phyloP scores from a whole-genome alignment of 2,797 vertebrate species.

The Fistularia tabacaria region DNA sequence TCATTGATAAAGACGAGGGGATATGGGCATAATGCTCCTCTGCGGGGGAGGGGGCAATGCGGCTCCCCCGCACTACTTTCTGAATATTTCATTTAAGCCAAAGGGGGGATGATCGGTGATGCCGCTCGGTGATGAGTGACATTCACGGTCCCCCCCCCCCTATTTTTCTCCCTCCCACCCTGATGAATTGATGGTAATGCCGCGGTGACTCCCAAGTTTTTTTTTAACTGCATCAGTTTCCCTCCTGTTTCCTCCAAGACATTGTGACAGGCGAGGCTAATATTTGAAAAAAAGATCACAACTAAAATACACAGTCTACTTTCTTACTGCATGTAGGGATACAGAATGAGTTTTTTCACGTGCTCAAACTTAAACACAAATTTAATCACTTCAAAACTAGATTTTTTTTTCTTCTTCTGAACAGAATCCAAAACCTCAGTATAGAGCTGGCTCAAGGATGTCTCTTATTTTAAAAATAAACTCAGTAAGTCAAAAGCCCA shows the following conservation, averaged over 20 bases:
- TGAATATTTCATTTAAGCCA: conserved; percentile 26
- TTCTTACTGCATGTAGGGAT: too few species aligned
- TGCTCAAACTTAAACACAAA: background rate
- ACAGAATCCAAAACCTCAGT: too few species aligned
- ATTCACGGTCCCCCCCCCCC: conserved; percentile 13
- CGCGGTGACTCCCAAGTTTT: conserved; percentile 14
- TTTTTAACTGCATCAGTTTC: too few species aligned
- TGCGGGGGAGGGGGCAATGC: conserved; percentile 56
- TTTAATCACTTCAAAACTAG: background rate
- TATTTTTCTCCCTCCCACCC: too few species aligned
- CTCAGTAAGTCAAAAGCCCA: too few species aligned
- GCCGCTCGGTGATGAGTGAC: conserved; percentile 35
- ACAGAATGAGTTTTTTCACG: too few species aligned
- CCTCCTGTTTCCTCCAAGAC: too few species aligned
- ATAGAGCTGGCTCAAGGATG: too few species aligned
- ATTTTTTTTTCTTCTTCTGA: background rate
- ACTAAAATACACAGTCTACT: too few species aligned
- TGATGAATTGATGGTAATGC: background rate
- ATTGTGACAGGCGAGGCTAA: too few species aligned
- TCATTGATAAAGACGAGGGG: conserved; percentile 29
- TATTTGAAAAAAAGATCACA: too few species aligned
- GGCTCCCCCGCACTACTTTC: conserved; percentile 43
- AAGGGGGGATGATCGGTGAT: conserved; percentile 1
- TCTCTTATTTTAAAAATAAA: too few species aligned
- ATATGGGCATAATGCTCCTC: conserved; percentile 44